Evolutionary conservation across 2,888 invertebrate genomes (phyloP), one percentile per base, ranked within the genome.

Genomic region (Agrenia bidenticulata): DNA sequence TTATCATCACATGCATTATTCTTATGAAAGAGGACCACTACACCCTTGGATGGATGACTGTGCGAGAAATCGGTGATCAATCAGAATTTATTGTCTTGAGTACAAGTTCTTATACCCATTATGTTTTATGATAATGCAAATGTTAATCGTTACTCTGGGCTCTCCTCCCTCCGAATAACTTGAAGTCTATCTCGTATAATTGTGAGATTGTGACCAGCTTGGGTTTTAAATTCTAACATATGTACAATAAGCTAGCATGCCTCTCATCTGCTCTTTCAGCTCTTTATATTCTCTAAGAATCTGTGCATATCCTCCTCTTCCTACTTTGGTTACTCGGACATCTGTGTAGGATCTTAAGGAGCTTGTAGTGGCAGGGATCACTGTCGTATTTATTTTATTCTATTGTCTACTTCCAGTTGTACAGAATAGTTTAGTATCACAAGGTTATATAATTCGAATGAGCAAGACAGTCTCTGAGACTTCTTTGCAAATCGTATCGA

Each of bases 1-100:
- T 32, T 32, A 32, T 32, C 32, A 32, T 32, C 32, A 32, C 32
- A 32, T 32, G 4, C 32, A 32, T 7, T 4, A 32, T 32, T 32
- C 32, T 4, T 32, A 32, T 32, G 32, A 32, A 11, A 32, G 32
- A 32, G 11, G 4, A 7, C 32, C 32, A 61, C 65, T 56, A 66
- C 66, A 66, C 66, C 66, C 66, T 58, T 61, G 54, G 45, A 62
- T 61, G 54, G 9, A 66, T 69, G 69, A 69, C 69, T 69, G n/a
- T 60, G 69, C 69, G 63, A 69, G 69, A 69, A 69, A 69, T 69
- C 69, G 66, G 69, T 66, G 66, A 69, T 69, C 69, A 69, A 69
- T 69, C 69, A 69, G 69, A 66, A 69, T 69, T 69, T 69, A 69
- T 69, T 69, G 69, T 69, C 65, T 69, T 54, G 59, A 45, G 61